Evolutionary conservation across 2,113 vertebrate genomes (phyloP).

Genomic region (Tupaia tana): DNA sequence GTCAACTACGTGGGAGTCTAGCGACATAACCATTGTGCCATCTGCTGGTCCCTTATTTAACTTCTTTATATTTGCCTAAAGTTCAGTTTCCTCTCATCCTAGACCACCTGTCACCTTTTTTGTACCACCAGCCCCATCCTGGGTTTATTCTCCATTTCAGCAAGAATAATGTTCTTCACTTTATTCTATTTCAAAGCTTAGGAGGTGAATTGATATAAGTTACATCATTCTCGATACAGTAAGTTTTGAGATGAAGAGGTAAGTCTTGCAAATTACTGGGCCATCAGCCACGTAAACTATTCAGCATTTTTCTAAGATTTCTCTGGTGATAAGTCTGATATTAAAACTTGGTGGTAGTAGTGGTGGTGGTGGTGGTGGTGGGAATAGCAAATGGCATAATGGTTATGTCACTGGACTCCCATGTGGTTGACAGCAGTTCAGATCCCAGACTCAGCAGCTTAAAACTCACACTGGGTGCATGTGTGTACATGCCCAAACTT

Average conservation of each 20-base stretch:
- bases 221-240: neutral
- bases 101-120: neutral
- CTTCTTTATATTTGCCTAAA: neutral
- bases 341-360: neutral
- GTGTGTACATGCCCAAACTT: too few relatives aligned
- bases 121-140: neutral
- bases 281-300: neutral
- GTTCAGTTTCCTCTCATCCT: neutral
- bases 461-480: too few relatives aligned
- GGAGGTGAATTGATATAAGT: neutral
- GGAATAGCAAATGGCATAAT: too few relatives aligned
- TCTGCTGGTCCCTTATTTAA: too few relatives aligned
- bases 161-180: neutral
- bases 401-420: too few relatives aligned
- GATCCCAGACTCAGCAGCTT: too few relatives aligned
- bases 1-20: too few relatives aligned
- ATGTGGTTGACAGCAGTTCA: too few relatives aligned
- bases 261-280: neutral
- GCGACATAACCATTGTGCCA: too few relatives aligned
- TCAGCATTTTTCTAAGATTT: neutral
- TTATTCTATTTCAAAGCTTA: neutral
- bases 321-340: neutral
- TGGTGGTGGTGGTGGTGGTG: too few relatives aligned
- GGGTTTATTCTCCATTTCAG: neutral
- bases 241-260: neutral